phyloP scores from a whole-genome alignment of 2,888 invertebrate species.

The Diploptera punctata region DNA sequence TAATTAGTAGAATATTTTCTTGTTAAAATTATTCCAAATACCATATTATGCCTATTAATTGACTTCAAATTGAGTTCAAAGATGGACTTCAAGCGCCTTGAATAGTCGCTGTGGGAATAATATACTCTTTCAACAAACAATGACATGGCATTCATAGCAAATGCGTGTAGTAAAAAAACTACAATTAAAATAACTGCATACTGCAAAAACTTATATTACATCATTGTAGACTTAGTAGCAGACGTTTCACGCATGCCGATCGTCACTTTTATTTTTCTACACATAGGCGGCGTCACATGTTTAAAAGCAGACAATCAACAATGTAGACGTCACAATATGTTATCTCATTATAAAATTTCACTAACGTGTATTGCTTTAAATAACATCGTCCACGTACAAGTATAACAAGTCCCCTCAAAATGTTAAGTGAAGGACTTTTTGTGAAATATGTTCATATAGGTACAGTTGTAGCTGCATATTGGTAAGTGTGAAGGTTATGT shows the following conservation, averaged over 20 bases:
- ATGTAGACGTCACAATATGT: too few species aligned
- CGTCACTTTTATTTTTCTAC: background rate
- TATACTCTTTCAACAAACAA: background rate
- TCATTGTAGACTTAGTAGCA: background rate
- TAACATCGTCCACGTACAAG: too few species aligned
- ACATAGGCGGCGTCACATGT: too few species aligned
- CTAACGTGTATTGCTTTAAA: too few species aligned
- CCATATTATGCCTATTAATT: background rate
- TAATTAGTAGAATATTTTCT: background rate
- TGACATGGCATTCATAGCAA: background rate
- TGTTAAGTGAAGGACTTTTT: slow-evolving; percentile 51
- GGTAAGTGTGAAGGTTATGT: slow-evolving; percentile 61
- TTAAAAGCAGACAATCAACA: too few species aligned
- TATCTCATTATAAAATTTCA: too few species aligned
- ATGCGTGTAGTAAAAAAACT: background rate
- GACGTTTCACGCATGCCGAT: background rate
- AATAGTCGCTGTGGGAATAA: too few species aligned
- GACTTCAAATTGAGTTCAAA: too few species aligned
- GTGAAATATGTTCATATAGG: slow-evolving; percentile 75
- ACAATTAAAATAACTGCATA: background rate
- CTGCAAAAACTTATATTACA: background rate
- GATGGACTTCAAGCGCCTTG: too few species aligned
- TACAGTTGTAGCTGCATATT: slow-evolving; percentile 76
- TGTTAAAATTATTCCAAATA: background rate
- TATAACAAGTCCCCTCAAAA: slow-evolving; percentile 7